These are phyloP conservation scores for Garra rufa DNA, from an alignment of 2,113 vertebrate genomes.

Conservation along the genomic window DNA sequence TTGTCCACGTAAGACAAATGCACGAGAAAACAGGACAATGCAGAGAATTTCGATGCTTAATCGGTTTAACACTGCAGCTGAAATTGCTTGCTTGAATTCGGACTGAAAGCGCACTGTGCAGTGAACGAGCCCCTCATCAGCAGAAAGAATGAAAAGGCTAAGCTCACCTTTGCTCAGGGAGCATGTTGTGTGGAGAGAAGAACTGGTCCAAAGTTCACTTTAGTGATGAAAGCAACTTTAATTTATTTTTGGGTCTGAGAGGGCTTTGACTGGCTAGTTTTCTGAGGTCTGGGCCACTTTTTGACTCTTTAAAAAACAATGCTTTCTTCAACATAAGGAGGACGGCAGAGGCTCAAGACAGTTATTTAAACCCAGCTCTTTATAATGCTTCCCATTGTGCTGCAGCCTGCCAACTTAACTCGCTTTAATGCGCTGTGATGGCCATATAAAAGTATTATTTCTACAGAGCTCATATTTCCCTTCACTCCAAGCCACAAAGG, in stretches of 20 bases:
- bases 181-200: too few relatives aligned
- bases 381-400: conserved; percentile 8
- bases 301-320: not conserved
- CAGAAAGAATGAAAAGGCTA: too few relatives aligned
- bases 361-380: conserved; percentile 27
- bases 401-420: conserved; percentile 25
- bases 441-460: conserved; percentile 33
- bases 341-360: not conserved
- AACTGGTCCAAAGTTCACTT: too few relatives aligned
- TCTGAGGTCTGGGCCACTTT: not conserved
- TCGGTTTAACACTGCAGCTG: too few relatives aligned
- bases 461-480: not conserved
- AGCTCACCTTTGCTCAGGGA: too few relatives aligned
- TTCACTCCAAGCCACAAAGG: not conserved
- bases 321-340: not conserved
- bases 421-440: conserved; percentile 22
- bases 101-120: too few relatives aligned
- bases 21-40: too few relatives aligned
- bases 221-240: too few relatives aligned
- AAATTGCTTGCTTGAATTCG: too few relatives aligned
- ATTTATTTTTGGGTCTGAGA: not conserved
- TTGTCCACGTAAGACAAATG: too few relatives aligned
- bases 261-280: not conserved
- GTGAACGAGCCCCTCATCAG: too few relatives aligned
- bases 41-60: too few relatives aligned